Base-by-base conservation (phyloP, 2,797 vertebrate species). In the Spatula versicolor region DNA sequence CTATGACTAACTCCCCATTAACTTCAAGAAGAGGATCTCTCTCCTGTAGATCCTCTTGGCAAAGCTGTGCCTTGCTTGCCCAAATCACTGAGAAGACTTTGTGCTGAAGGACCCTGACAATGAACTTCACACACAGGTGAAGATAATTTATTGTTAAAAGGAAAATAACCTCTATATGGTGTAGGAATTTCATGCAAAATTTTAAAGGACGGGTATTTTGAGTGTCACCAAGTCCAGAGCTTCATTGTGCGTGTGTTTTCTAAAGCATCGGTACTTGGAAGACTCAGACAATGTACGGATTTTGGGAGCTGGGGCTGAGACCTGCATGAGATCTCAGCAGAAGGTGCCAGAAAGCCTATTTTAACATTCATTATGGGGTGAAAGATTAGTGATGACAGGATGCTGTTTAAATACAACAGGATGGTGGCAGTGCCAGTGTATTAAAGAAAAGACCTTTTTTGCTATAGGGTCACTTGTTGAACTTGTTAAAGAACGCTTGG, bases 401-500 rank as follows among this genome's bases (percentile, higher is more conserved):
- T 84, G 9, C 46, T 88, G 33, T 82, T 93, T 81, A 77, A 88
- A 43, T 82, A 82, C 50, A 69, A 59, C 26, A 77, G 78, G 69
- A 31, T 71, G 48, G 23, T 81, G 39, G 30, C 52, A 39, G 35
- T 87, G 63, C 56, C 69, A 69, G 2, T 25, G 20, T 73, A n/a
- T 73, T 90, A 83, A 83, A 77, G 75, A 80, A 89, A 85, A 60
- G 23, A 72, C 20, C 5, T 37, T 50, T 75, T 84, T 93, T 92
- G n/a, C 83, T 88, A 14, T 62, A 83, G 94, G 82, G 81, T 74
- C 81, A 64, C 19, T 92, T 75, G 46, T 86, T 92, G 75, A 52
- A 80, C 19, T 92, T 78, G 33, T 90, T 92, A 78, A 56, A 80
- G 86, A 94, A 59, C 83, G 81, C 78, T 86, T 75, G 66, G 62